A percentile compares a stretch with the other conserved stretches of the same genome.
phyloP scores from a whole-genome alignment of 2,113 vertebrate species.

The Malurus elegans region DNA sequence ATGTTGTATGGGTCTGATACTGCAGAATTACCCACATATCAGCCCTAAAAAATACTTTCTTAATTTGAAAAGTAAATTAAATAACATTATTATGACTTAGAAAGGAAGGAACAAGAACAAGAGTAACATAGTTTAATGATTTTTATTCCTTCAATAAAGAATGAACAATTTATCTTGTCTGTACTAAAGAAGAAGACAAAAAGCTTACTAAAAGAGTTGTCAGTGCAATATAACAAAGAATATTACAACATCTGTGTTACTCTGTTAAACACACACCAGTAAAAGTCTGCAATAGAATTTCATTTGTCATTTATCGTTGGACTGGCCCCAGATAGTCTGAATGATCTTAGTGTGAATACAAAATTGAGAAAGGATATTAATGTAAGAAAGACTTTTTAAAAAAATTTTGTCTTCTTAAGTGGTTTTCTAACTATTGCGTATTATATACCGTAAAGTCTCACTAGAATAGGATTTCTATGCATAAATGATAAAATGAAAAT shows the following conservation, averaged over 20 bases:
- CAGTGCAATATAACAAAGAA: neutral
- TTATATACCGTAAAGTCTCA: neutral
- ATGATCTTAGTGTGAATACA: neutral
- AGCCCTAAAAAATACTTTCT: neutral
- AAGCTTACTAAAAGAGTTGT: neutral
- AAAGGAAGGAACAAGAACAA: neutral
- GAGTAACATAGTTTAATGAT: neutral
- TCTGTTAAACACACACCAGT: neutral
- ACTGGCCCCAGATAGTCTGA: neutral
- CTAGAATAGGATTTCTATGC: neutral
- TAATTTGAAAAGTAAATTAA: slow-evolving; percentile 34
- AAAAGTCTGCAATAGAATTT: neutral
- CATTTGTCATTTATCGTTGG: slow-evolving; percentile 17
- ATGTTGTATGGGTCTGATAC: neutral
- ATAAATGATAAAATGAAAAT: neutral
- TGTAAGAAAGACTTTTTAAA: neutral
- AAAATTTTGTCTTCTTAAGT: neutral
- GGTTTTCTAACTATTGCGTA: neutral
- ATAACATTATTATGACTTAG: neutral
- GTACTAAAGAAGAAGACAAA: neutral
- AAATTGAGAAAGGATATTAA: neutral
- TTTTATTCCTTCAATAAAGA: neutral
- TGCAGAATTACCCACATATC: neutral
- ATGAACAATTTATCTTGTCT: neutral
- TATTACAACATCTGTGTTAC: neutral